These are phyloP conservation scores for Podargus strigoides DNA, from an alignment of 2,797 vertebrate species.

Conservation along the genomic window DNA sequence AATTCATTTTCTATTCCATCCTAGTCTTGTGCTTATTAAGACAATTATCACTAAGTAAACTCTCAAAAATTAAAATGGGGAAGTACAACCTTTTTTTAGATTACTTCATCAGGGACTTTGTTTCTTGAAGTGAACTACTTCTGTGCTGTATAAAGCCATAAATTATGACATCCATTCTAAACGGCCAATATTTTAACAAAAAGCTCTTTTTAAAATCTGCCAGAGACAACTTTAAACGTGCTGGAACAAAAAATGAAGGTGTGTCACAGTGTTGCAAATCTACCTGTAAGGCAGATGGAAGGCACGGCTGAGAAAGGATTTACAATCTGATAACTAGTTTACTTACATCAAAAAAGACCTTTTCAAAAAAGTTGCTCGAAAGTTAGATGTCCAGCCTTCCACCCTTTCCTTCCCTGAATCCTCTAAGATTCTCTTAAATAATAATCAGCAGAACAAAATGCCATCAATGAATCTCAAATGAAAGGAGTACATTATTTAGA, in stretches of 20 bases:
- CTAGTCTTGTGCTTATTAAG: not conserved
- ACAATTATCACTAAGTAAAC: conserved; percentile 18
- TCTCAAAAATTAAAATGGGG: not conserved
- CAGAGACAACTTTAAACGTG: not conserved
- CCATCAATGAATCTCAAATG: not conserved
- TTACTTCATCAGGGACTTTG: not conserved
- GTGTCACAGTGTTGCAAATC: not conserved
- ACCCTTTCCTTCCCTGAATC: not conserved
- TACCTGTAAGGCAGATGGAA: not conserved
- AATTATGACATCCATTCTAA: not conserved
- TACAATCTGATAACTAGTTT: not conserved
- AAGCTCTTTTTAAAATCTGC: not conserved
- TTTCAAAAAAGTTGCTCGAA: not conserved
- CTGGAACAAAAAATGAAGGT: not conserved
- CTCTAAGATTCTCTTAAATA: not conserved
- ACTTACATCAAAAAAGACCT: not conserved
- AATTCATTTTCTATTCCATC: not conserved
- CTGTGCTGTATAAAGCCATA: not conserved
- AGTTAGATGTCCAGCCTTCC: not conserved
- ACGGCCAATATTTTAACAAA: not conserved
- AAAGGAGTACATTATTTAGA: not conserved
- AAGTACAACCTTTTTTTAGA: not conserved
- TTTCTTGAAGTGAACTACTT: not conserved
- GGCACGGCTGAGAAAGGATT: not conserved
- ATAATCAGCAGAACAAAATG: not conserved